phyloP scores from a whole-genome alignment of 2,797 vertebrate genomes.

The Cyclopterus lumpus region DNA sequence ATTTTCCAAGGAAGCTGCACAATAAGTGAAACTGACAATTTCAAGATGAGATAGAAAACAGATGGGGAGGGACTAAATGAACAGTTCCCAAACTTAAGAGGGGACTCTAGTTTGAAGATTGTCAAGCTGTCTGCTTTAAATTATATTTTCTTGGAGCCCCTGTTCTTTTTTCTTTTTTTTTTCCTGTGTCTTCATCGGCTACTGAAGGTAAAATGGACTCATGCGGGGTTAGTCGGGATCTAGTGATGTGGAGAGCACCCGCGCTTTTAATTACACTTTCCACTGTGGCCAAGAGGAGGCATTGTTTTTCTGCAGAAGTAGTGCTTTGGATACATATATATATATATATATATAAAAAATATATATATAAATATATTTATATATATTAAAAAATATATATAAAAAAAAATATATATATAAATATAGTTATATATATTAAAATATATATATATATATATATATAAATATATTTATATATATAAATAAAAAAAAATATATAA shows the following conservation, averaged over 20 bases:
- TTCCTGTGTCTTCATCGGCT: conserved; percentile 59
- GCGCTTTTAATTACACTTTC: conserved; percentile 54
- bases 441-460: no score
- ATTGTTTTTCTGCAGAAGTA: conserved; percentile 46
- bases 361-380: no score
- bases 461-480: no score
- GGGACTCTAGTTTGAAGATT: conserved; percentile 62
- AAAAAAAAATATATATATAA: no score
- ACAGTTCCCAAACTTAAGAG: conserved; percentile 64
- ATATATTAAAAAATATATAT: no score
- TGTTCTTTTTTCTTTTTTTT: conserved; percentile 41
- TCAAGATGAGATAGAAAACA: conserved; percentile 70
- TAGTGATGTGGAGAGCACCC: conserved; percentile 21
- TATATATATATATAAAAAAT: no score
- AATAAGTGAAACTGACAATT: conserved; percentile 78
- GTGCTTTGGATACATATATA: neutral
- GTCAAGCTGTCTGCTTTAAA: conserved; percentile 72
- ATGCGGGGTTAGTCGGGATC: conserved; percentile 32
- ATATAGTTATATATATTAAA: no score
- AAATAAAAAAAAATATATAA: neutral
- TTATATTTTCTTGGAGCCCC: conserved; percentile 61
- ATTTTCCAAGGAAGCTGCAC: conserved; percentile 74
- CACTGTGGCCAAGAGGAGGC: conserved; percentile 41
- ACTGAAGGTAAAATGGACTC: conserved; percentile 38
- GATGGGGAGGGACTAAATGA: conserved; percentile 74